These are phyloP conservation scores for Montipora capricornis DNA, from an alignment of 64 coral and sea anemone species.

Conservation along the genomic window DNA sequence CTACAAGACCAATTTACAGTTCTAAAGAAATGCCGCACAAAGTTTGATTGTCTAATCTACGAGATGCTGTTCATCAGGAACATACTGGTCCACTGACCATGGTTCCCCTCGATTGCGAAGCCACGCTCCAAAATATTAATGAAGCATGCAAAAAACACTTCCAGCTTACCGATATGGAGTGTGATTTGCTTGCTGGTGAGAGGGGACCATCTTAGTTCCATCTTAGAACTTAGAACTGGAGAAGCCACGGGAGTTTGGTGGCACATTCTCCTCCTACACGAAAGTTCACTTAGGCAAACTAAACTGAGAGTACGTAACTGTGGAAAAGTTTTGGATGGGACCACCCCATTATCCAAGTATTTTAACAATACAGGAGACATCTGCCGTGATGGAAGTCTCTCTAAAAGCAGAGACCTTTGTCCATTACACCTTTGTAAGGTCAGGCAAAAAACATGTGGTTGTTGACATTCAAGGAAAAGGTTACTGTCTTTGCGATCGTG, in stretches of 20 bases:
- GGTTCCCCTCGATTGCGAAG: conserved; percentile 54
- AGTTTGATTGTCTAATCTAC: no score
- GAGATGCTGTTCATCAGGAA: no score
- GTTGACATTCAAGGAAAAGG: conserved; percentile 69
- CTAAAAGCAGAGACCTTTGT: conserved; percentile 71
- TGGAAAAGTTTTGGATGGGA: conserved; percentile 26
- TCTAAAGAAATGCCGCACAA: no score
- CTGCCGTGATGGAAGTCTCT: conserved; percentile 25
- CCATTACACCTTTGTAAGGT: conserved; percentile 62
- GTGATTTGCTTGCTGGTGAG: conserved; percentile 76
- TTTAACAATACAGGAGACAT: conserved; percentile 71
- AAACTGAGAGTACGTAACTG: conserved; percentile 50
- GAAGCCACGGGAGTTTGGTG: conserved; percentile 48
- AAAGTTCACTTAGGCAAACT: conserved; percentile 1
- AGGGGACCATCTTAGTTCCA: conserved; percentile 70
- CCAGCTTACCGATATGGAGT: conserved; percentile 53
- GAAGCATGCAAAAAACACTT: conserved; percentile 80
- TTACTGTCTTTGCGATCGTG: conserved; percentile 59
- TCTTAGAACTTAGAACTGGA: conserved; percentile 67
- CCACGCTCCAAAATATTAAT: conserved; percentile 71
- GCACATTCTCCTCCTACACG: conserved; percentile 45
- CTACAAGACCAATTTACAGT: no score
- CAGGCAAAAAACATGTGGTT: conserved; percentile 53
- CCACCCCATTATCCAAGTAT: conserved; percentile 36
- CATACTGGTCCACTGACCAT: conserved; percentile 57